A percentile compares a stretch with the other conserved stretches of the same genome.
These are phyloP conservation scores for Eleginops maclovinus DNA, from an alignment of 2,113 vertebrate species.

Conservation along the genomic window DNA sequence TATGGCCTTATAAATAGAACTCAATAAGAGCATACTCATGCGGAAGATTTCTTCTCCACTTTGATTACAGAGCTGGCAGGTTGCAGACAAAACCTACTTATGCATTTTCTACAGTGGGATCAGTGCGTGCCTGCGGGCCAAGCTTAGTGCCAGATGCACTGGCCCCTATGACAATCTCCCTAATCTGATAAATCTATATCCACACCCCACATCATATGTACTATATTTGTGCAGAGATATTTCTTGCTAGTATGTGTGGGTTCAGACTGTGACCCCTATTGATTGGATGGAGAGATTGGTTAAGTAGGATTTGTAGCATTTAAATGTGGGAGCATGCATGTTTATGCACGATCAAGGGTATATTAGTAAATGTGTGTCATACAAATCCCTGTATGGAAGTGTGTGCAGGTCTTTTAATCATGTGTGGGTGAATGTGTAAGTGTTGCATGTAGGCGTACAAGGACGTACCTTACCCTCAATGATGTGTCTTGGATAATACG, in stretches of 20 bases:
- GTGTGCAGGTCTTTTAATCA: slow-evolving; percentile 3
- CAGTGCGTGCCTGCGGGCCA: slow-evolving; percentile 59
- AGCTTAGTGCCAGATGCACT: slow-evolving; percentile 67
- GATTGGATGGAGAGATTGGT: slow-evolving; percentile 21
- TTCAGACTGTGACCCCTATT: slow-evolving; percentile 7
- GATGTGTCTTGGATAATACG: neutral
- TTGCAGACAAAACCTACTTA: slow-evolving; percentile 61
- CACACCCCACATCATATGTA: slow-evolving; percentile 45
- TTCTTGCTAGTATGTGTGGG: neutral
- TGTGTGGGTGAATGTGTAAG: slow-evolving; percentile 8
- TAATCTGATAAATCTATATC: slow-evolving; percentile 72
- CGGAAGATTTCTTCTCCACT: slow-evolving; percentile 50
- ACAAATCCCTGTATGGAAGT: neutral
- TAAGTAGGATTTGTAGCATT: neutral
- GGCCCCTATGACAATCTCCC: slow-evolving; percentile 56
- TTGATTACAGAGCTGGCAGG: slow-evolving; percentile 61
- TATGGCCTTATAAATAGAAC: slow-evolving; percentile 33
- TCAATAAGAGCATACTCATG: slow-evolving; percentile 55
- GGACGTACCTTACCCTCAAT: neutral
- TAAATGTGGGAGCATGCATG: neutral
- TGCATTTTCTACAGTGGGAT: slow-evolving; percentile 52
- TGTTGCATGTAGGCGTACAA: neutral
- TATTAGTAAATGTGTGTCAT: neutral
- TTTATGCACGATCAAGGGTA: neutral
- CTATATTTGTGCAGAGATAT: slow-evolving; percentile 45